A percentile compares a stretch with the other conserved stretches of the same genome.
Evolutionary conservation across 2,113 vertebrate genomes (phyloP).

Genomic region (Tauraco erythrolophus): DNA sequence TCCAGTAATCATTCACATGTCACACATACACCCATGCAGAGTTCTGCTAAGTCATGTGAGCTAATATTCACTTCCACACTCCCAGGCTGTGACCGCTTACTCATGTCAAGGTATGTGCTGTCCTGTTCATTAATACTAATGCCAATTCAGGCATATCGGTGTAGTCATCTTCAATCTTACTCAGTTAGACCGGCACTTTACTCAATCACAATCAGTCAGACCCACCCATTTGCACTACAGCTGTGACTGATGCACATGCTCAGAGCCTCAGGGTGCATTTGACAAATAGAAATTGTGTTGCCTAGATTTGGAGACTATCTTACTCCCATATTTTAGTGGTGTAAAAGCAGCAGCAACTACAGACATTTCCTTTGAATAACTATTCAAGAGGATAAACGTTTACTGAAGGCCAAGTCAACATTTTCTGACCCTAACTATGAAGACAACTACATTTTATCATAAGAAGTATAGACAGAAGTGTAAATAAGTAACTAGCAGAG

Average conservation of each 20-base stretch:
- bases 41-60: neutral
- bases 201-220: slow-evolving; percentile 45
- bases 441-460: neutral
- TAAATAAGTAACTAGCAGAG: neutral
- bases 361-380: neutral
- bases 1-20: slow-evolving; percentile 49
- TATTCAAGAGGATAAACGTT: neutral
- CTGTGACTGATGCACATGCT: neutral
- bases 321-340: neutral
- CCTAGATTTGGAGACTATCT: neutral
- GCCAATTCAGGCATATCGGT: slow-evolving; percentile 29
- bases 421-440: neutral
- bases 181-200: slow-evolving; percentile 47
- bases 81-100: slow-evolving; percentile 38
- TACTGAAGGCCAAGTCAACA: neutral
- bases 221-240: slow-evolving; percentile 31
- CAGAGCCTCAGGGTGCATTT: neutral
- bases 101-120: slow-evolving; percentile 56
- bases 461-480: neutral
- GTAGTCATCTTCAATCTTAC: slow-evolving; percentile 60
- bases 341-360: neutral
- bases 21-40: neutral
- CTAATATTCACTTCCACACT: slow-evolving; percentile 32
- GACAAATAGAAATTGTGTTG: neutral
- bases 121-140: slow-evolving; percentile 67